These are phyloP conservation scores for Xiphydria camelus DNA, from an alignment of 2,888 invertebrate species.

Conservation along the genomic window DNA sequence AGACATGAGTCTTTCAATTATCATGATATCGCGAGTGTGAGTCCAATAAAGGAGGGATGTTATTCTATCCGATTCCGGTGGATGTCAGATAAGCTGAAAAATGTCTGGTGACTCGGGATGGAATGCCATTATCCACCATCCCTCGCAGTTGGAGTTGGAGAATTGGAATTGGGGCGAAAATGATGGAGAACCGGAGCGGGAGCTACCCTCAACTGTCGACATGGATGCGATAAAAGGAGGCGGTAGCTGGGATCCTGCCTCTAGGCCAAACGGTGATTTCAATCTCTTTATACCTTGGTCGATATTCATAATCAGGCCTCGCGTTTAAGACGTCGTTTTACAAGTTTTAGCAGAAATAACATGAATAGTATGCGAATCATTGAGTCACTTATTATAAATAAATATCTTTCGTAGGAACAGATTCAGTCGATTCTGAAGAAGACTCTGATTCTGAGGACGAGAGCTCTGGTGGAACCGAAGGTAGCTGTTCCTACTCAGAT, in stretches of 20 bases:
- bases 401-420: conserved; percentile 48
- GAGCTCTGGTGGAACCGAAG: conserved; percentile 55
- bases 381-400: conserved; percentile 29
- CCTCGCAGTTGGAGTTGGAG: conserved; percentile 59
- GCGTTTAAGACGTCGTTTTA: too few species aligned
- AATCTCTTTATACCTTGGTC: too few species aligned
- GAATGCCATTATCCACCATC: conserved; percentile 64
- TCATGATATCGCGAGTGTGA: neutral
- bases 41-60: conserved; percentile 41
- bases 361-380: too few species aligned
- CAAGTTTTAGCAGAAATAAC: too few species aligned
- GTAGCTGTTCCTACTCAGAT: conserved; percentile 56
- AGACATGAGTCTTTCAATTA: neutral
- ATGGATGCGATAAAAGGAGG: conserved; percentile 68
- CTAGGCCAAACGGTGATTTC: conserved; percentile 50
- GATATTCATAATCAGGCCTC: too few species aligned
- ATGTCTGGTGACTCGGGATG: conserved; percentile 60
- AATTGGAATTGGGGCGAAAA: conserved; percentile 58
- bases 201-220: conserved; percentile 68
- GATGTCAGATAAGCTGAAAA: conserved; percentile 48
- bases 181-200: conserved; percentile 66
- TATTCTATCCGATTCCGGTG: conserved; percentile 37
- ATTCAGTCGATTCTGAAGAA: conserved; percentile 57
- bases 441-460: conserved; percentile 59
- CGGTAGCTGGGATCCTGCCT: conserved; percentile 54